A percentile compares a stretch with the other conserved stretches of the same genome.
Conservation (phyloP, 2,113 vertebrate genomes). For the Dolichallabes microphthalmus region DNA sequence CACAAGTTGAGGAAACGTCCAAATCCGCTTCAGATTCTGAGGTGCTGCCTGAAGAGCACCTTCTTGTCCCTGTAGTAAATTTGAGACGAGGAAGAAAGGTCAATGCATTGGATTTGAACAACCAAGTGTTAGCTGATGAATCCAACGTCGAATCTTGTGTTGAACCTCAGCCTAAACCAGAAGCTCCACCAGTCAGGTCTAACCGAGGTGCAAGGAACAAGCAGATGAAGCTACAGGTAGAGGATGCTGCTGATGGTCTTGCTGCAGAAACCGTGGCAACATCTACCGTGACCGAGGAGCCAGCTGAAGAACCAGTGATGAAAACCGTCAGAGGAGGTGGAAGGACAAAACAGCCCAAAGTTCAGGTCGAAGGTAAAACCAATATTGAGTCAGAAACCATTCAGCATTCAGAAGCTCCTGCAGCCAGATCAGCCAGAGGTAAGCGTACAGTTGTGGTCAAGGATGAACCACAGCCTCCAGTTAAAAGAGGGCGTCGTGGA, state of each 20-base stretch:
- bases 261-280: conserved; percentile 20
- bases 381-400: not conserved
- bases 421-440: conserved; percentile 10
- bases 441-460: not conserved
- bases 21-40: not conserved
- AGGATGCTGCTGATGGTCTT: conserved; percentile 17
- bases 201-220: conserved; percentile 48
- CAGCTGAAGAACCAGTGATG: not conserved
- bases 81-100: conserved; percentile 25
- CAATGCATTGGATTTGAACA: conserved; percentile 23
- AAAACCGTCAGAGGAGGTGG: conserved; percentile 24
- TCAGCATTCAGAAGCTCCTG: not conserved
- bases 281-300: conserved; percentile 9
- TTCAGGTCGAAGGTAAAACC: not conserved
- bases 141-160: not conserved
- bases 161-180: conserved; percentile 15
- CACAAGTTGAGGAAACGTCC: not conserved
- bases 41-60: conserved; percentile 14
- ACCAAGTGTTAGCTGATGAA: conserved; percentile 9
- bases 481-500: conserved; percentile 42
- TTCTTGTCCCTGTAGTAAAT: conserved; percentile 38
- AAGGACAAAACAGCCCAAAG: conserved; percentile 21
- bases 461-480: conserved; percentile 28
- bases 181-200: conserved; percentile 36
- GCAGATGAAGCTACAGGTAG: conserved; percentile 18